Base-by-base conservation (phyloP, 2,888 invertebrate genomes). In the Lasius fuliginosus region DNA sequence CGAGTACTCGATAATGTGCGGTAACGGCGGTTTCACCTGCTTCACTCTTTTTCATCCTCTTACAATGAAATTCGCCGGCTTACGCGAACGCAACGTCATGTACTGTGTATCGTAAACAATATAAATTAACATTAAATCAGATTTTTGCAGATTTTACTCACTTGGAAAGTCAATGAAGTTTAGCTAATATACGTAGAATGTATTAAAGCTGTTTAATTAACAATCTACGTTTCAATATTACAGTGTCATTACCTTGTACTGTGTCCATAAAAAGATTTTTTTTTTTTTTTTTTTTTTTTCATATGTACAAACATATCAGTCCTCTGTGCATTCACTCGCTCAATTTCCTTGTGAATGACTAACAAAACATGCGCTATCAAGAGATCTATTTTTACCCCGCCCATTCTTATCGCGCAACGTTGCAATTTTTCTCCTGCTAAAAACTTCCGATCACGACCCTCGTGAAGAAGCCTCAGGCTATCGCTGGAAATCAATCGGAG, bases 1-100 rank as follows among this genome's bases (percentile, higher is more conserved):
- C 91, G 84, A 88, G 91, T 90, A 91, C 91, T 90, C 92, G 91
- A 89, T 91, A 90, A 76, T 42, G 36, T 23, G 49, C 18, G 18
- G 49, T 65, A 65, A 74, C 60, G 42, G 73, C 73, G 23, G n/a
- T 77, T 77, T 77, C 73, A 71, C 74, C 74, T 60, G 60, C 60
- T 71, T 46, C 71, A 40, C 12, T 56, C 30, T 23, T 71, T 58
- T 77, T 58, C 42, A 5, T 36, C n/a, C 49, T 30, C 42, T 58
- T 33, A 18, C 75, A 23, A 46, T 33, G 53, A 67, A 67, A 76
- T 53, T 67, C 18, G 6, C 58, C 49, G 65, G 23, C 12, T 36
- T 74, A 42, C 18, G n/a, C 15, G 77, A 58, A 33, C 56, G 42
- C 6, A 11, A 49, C 36, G 18, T 27, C 30, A 56, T 23, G 27